Conservation (phyloP, 2,113 vertebrate genomes). For the Empidonax alnorum region DNA sequence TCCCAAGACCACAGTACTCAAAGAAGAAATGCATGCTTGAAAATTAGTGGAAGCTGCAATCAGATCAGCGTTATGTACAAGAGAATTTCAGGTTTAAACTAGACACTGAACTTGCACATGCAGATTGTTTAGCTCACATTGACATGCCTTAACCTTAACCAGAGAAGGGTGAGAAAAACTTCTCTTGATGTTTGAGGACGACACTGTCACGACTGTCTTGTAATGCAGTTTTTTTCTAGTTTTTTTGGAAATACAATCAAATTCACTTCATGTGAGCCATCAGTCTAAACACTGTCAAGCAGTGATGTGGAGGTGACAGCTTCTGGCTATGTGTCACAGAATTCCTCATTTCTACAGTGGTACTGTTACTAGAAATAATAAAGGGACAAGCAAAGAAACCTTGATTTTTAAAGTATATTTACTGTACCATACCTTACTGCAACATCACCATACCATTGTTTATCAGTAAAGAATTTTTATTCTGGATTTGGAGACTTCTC, state of each 20-base stretch:
- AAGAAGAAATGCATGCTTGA: slow-evolving; percentile 24
- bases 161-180: not conserved
- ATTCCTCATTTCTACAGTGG: not conserved
- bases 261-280: not conserved
- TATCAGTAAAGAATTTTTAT: not conserved
- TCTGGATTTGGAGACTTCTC: not conserved
- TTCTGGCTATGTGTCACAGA: not conserved
- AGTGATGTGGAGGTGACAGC: not conserved
- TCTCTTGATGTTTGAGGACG: not conserved
- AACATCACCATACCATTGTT: not conserved
- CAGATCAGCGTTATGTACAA: not conserved
- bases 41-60: slow-evolving; percentile 36
- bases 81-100: not conserved
- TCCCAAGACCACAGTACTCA: not conserved
- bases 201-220: not conserved
- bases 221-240: not conserved
- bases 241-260: not conserved
- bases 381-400: not conserved
- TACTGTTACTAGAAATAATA: not conserved
- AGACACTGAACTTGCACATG: not conserved
- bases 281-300: not conserved
- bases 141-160: slow-evolving; percentile 24
- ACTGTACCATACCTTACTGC: not conserved
- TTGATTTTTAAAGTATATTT: not conserved
- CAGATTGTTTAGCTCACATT: not conserved